A percentile compares a stretch with the other conserved stretches of the same genome.
phyloP scores from a whole-genome alignment of 2,888 invertebrate species.

The Standfussiana lucernea region DNA sequence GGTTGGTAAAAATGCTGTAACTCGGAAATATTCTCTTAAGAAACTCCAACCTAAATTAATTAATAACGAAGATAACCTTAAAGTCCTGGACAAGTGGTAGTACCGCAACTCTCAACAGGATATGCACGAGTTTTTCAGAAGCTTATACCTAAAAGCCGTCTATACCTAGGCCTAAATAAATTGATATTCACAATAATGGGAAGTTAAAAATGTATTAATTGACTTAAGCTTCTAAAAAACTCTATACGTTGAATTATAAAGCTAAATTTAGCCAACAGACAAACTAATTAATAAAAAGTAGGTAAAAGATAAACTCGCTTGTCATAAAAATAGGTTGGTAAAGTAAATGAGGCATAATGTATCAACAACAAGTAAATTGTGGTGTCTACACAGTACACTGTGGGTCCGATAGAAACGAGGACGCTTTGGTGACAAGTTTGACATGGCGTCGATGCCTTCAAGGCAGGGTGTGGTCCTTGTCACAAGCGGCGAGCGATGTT shows the following conservation, averaged over 20 bases:
- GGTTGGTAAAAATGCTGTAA: neutral
- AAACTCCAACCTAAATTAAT: neutral
- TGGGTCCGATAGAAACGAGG: slow-evolving; percentile 52
- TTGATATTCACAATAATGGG: too few species aligned
- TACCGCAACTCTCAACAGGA: too few species aligned
- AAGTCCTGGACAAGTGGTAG: neutral
- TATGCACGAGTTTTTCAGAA: neutral
- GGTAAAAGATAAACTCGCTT: neutral
- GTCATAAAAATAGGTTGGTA: slow-evolving; percentile 8
- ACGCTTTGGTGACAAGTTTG: slow-evolving; percentile 63
- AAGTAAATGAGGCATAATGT: slow-evolving; percentile 2
- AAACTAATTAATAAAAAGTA: neutral
- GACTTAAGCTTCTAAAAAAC: too few species aligned
- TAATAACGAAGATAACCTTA: neutral
- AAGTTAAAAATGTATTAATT: too few species aligned
- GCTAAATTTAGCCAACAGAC: too few species aligned
- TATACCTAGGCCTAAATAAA: too few species aligned
- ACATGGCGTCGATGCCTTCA: slow-evolving; percentile 46
- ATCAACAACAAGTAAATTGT: slow-evolving; percentile 32
- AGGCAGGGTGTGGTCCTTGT: neutral
- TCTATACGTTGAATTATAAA: neutral
- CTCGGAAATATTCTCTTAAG: neutral
- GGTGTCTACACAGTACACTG: slow-evolving; percentile 25
- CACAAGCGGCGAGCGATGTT: neutral
- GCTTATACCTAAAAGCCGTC: too few species aligned